Base-by-base conservation (phyloP, 2,113 vertebrate genomes). In the Nettapus auritus region DNA sequence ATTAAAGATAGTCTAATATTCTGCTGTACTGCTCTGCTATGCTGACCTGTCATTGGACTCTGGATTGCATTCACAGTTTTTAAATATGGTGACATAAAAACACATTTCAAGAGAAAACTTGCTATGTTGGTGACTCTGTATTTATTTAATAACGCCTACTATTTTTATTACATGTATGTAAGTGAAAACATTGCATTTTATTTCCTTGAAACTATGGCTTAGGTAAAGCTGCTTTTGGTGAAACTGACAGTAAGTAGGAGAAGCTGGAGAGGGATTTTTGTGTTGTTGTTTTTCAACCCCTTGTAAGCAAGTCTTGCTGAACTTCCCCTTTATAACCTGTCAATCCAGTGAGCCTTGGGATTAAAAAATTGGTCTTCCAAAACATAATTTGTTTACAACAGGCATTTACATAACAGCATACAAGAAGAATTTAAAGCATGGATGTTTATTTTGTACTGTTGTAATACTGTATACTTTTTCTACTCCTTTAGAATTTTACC, bases 401-500 rank as follows among this genome's bases (percentile, higher is more conserved):
- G 9, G 7, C 11, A 38, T 0, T 38, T 86, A 34, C 6, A 13
- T 86, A 56, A 52, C 12, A 20, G 13, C 11, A 7, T 34, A 44
- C 3, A 26, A 42, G 12, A 74, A 26, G 13, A 64, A 5, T 11
- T 79, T 57, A 73, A 86, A 46, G 48, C 91, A n/a, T 22, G 36
- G 7, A 2, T 66, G 3, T 6, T 75, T 89, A 12, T 74, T 88
- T 52, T 53, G 8, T 5, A 11, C 33, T 82, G 28, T 44, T 91
- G 19, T 31, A 89, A 60, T 74, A 53, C 13, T 64, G 0, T 88
- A 28, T 73, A 74, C 48, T 94, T 98, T 85, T 97, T 88, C 64
- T 94, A 29, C 79, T 82, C 48, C 63, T 79, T 86, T 88, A 99
- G 99, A 99, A 99, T 98, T 99, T 99, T 96, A 99, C 99, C 79